These are phyloP conservation scores for Eristalis arbustorum DNA, from an alignment of 2,888 invertebrate genomes.

Conservation along the genomic window DNA sequence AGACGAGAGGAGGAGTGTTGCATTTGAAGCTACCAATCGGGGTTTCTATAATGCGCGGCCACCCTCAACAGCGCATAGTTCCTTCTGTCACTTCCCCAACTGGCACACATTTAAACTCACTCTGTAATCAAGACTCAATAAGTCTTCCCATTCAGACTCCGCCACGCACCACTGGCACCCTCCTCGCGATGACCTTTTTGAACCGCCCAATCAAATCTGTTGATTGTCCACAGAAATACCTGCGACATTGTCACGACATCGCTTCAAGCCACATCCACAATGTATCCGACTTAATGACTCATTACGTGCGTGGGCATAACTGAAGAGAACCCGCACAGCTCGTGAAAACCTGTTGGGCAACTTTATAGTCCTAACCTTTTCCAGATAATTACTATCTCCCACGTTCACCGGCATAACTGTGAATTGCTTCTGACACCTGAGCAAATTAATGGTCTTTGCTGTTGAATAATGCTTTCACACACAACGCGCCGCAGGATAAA, in stretches of 20 bases:
- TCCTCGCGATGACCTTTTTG: background rate
- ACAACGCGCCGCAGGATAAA: slow-evolving; percentile 11
- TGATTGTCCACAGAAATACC: background rate
- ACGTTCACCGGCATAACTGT: background rate
- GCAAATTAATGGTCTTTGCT: slow-evolving; percentile 43
- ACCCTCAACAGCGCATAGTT: too few species aligned
- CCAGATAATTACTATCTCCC: slow-evolving; percentile 15
- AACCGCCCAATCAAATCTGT: background rate
- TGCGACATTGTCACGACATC: background rate
- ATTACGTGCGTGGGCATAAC: background rate
- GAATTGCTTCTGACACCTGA: slow-evolving; percentile 30
- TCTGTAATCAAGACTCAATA: too few species aligned
- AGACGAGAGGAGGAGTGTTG: too few species aligned
- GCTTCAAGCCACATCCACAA: background rate
- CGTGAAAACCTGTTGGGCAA: background rate
- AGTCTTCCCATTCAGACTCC: too few species aligned
- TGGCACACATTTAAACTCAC: too few species aligned
- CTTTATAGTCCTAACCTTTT: slow-evolving; percentile 22
- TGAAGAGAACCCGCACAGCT: background rate
- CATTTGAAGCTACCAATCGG: too few species aligned
- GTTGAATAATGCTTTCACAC: slow-evolving; percentile 37
- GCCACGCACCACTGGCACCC: too few species aligned
- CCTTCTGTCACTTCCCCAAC: too few species aligned
- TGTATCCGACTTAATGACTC: background rate
- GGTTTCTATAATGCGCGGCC: too few species aligned